Evolutionary conservation across 35 echinoderm and acorn worm genomes (phyloP).

Genomic region (Amphiura filiformis): DNA sequence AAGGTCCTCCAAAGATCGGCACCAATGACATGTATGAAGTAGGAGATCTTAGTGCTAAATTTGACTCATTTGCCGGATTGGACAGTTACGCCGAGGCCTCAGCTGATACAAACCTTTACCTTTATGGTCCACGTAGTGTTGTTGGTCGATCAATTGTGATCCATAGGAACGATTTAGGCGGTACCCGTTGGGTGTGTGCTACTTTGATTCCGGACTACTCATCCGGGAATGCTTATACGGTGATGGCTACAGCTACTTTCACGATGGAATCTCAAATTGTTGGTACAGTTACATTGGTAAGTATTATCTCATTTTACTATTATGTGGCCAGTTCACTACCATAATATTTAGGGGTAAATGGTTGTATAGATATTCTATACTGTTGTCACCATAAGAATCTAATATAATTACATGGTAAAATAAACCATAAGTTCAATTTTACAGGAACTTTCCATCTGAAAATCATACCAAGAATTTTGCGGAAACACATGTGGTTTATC

Average conservation of each 20-base stretch:
- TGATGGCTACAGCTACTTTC: slow-evolving; percentile 45
- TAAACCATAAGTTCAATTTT: too few relatives aligned
- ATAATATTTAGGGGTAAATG: too few relatives aligned
- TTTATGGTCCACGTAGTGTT: slow-evolving; percentile 62
- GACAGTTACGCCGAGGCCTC: slow-evolving; percentile 15
- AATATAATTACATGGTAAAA: too few relatives aligned
- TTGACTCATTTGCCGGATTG: slow-evolving; percentile 40
- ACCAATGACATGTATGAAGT: slow-evolving; percentile 88
- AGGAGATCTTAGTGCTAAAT: slow-evolving; percentile 94
- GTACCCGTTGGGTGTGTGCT: slow-evolving; percentile 77
- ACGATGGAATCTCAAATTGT: background rate
- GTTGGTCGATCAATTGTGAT: slow-evolving; percentile 73
- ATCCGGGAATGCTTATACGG: slow-evolving; percentile 32
- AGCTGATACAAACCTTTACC: slow-evolving; percentile 54
- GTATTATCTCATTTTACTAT: slow-evolving; percentile 17
- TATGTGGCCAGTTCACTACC: too few relatives aligned
- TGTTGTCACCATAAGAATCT: too few relatives aligned
- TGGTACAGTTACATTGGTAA: slow-evolving; percentile 33
- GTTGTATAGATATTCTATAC: too few relatives aligned
- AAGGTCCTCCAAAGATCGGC: slow-evolving; percentile 32
- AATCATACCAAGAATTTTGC: too few relatives aligned
- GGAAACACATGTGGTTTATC: too few relatives aligned
- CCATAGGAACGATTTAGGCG: slow-evolving; percentile 59
- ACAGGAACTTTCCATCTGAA: too few relatives aligned
- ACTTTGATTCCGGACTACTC: slow-evolving; percentile 32